Evolutionary conservation across 2,888 invertebrate species (phyloP).

Genomic region (Drosophila koepferae): DNA sequence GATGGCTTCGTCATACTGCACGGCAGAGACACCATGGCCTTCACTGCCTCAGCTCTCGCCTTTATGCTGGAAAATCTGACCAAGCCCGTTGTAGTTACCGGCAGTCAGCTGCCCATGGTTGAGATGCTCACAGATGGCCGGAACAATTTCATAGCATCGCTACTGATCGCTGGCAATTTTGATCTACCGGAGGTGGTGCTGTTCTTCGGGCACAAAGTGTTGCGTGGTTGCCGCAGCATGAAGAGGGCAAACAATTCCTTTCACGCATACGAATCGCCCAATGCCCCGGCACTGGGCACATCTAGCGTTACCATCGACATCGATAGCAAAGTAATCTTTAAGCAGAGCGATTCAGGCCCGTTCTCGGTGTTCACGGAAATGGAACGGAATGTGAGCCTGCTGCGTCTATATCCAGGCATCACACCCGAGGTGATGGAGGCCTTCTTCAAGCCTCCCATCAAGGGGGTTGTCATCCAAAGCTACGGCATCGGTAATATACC

Average conservation of each 20-base stretch:
- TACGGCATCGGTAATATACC: conserved; percentile 98
- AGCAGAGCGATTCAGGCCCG: conserved; percentile 86
- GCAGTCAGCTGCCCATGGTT: conserved; percentile 97
- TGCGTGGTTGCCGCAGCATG: conserved; percentile 91
- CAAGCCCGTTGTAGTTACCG: conserved; percentile 96
- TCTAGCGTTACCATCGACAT: conserved; percentile 89
- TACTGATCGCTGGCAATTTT: conserved; percentile 94
- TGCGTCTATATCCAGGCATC: conserved; percentile 96
- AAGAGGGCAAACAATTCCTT: conserved; percentile 79
- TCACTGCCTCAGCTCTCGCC: conserved; percentile 97
- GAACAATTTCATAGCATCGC: conserved; percentile 95
- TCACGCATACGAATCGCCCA: conserved; percentile 88
- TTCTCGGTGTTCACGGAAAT: conserved; percentile 90
- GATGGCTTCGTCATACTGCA: conserved; percentile 98
- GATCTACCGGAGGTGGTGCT: conserved; percentile 97
- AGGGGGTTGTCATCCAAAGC: conserved; percentile 94
- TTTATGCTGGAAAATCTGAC: conserved; percentile 98
- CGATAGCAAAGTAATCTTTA: conserved; percentile 86
- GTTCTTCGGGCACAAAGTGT: conserved; percentile 94
- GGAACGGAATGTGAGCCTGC: conserved; percentile 92
- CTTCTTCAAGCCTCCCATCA: conserved; percentile 90
- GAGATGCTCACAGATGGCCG: conserved; percentile 96
- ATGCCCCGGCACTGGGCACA: conserved; percentile 91
- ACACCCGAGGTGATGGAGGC: conserved; percentile 90
- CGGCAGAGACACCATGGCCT: conserved; percentile 97